These are phyloP conservation scores for Spodoptera picta DNA, from an alignment of 2,888 invertebrate genomes.

Conservation along the genomic window DNA sequence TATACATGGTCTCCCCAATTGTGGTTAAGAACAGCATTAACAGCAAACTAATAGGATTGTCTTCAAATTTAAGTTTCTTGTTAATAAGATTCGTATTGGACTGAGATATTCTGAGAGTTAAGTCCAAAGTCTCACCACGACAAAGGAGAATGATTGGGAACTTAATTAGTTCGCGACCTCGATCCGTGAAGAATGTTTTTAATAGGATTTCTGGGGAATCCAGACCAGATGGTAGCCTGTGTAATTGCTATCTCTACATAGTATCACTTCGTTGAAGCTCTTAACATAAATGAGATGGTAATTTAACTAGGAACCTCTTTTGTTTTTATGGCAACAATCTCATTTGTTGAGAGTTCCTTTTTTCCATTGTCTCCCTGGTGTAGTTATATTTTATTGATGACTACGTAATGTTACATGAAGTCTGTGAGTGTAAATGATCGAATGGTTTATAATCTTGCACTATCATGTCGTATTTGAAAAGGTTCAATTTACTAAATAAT, in stretches of 20 bases:
- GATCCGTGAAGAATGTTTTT: constrained; percentile 46
- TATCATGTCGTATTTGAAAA: no score
- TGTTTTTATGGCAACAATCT: constrained; percentile 14
- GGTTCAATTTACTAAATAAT: no score
- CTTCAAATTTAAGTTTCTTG: constrained; percentile 8
- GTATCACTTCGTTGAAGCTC: constrained; percentile 18
- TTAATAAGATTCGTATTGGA: constrained; percentile 17
- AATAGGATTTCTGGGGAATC: constrained; percentile 43
- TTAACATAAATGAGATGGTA: constrained; percentile 13
- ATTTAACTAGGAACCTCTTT: constrained; percentile 26
- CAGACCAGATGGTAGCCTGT: constrained; percentile 12
- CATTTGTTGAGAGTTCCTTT: no score
- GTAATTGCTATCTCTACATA: constrained; percentile 18
- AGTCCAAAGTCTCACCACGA: constrained; percentile 37
- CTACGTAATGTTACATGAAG: no score
- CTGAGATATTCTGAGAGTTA: constrained; percentile 28
- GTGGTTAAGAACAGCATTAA: no score
- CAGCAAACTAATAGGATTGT: no score
- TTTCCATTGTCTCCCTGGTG: no score
- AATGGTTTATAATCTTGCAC: no score
- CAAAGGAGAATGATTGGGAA: constrained; percentile 40
- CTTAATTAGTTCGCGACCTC: constrained; percentile 47
- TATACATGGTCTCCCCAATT: no score
- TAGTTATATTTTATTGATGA: no score
- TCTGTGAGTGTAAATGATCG: no score